phyloP scores from a whole-genome alignment of 2,888 invertebrate species.

The Leptopilina drosophilae region DNA sequence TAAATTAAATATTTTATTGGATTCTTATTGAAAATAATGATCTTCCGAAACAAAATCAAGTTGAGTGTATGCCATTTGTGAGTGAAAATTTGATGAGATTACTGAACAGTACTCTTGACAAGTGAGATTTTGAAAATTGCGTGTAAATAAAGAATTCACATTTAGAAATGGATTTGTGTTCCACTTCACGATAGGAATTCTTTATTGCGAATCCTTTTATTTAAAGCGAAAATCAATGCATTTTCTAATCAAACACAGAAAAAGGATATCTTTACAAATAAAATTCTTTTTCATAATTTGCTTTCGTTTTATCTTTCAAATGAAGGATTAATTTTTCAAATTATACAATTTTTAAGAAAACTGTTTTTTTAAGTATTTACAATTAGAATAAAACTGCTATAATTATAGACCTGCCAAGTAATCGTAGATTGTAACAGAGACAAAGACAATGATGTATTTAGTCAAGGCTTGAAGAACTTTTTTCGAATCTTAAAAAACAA shows the following conservation, averaged over 20 bases:
- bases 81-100: slow-evolving; percentile 9
- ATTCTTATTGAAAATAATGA: too few relatives aligned
- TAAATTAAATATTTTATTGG: too few relatives aligned
- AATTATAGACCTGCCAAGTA: slow-evolving; percentile 23
- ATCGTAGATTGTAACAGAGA: slow-evolving; percentile 6
- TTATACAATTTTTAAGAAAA: neutral
- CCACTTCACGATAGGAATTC: neutral
- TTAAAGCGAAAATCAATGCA: neutral
- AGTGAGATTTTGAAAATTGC: slow-evolving; percentile 1
- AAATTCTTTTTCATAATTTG: neutral
- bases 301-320: neutral
- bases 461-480: slow-evolving; percentile 15
- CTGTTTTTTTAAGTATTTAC: slow-evolving; percentile 1
- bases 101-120: neutral
- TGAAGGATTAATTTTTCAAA: neutral
- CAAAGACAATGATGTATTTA: slow-evolving; percentile 28
- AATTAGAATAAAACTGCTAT: neutral
- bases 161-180: neutral
- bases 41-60: neutral
- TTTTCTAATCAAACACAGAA: neutral
- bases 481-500: neutral
- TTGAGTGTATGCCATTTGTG: slow-evolving; percentile 5
- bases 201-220: slow-evolving; percentile 2
- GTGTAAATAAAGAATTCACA: neutral
- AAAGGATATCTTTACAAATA: neutral